These are phyloP conservation scores for Silurus meridionalis DNA, from an alignment of 2,113 vertebrate genomes.

Conservation along the genomic window DNA sequence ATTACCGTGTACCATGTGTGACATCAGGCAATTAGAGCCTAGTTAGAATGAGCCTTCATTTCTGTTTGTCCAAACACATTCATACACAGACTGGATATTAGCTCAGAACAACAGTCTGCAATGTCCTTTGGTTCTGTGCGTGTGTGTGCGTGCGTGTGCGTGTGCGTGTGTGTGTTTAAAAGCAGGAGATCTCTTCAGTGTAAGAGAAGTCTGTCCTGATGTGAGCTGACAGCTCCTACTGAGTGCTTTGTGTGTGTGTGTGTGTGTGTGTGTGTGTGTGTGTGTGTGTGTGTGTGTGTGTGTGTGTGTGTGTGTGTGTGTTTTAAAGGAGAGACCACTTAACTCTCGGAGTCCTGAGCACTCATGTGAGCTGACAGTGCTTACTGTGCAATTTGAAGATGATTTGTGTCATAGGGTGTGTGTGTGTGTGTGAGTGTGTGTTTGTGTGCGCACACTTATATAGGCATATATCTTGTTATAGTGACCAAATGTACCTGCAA, in stretches of 20 bases:
- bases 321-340: not conserved
- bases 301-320: not conserved
- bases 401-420: not conserved
- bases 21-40: constrained; percentile 45
- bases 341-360: not conserved
- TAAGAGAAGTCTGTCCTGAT: constrained; percentile 50
- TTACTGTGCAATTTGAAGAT: constrained; percentile 1
- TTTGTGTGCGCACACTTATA: not conserved
- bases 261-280: constrained; percentile 4
- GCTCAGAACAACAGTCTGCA: constrained; percentile 66
- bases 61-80: constrained; percentile 57
- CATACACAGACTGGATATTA: constrained; percentile 58
- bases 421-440: not conserved
- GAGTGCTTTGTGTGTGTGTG: constrained; percentile 86
- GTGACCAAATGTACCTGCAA: not conserved
- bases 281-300: constrained; percentile 28
- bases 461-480: not conserved
- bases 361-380: constrained; percentile 9
- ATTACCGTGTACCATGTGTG: constrained; percentile 41
- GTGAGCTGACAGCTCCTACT: constrained; percentile 79
- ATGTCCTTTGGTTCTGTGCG: constrained; percentile 24
- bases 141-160: not conserved
- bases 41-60: constrained; percentile 42
- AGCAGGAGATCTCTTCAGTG: not conserved
- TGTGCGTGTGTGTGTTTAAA: constrained; percentile 46